These are phyloP conservation scores for Mythimna vitellina DNA, from an alignment of 2,888 invertebrate genomes.

Conservation along the genomic window DNA sequence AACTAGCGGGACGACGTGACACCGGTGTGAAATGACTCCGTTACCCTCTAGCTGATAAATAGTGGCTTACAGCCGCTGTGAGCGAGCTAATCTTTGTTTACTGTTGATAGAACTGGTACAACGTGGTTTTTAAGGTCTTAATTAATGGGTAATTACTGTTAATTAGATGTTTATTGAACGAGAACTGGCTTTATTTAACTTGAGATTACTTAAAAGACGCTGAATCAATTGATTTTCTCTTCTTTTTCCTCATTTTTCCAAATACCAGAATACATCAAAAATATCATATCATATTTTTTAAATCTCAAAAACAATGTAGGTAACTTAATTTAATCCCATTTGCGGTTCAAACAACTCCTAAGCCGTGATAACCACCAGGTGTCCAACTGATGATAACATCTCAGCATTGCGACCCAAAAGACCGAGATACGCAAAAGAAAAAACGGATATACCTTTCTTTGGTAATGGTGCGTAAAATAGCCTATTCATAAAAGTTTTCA, in stretches of 20 bases:
- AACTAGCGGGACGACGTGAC: slow-evolving; percentile 64
- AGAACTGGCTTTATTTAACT: background rate
- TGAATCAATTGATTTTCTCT: background rate
- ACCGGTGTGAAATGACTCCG: slow-evolving; percentile 66
- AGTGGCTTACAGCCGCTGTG: slow-evolving; percentile 42
- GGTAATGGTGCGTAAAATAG: slow-evolving; percentile 58
- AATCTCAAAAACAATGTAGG: slow-evolving; percentile 2
- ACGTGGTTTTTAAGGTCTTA: slow-evolving; percentile 23
- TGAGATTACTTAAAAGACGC: background rate
- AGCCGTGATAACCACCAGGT: slow-evolving; percentile 36
- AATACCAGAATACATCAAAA: background rate
- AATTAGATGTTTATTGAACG: slow-evolving; percentile 7
- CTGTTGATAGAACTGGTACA: slow-evolving; percentile 47
- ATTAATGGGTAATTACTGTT: slow-evolving; percentile 5
- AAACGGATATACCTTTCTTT: slow-evolving; percentile 39
- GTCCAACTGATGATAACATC: slow-evolving; percentile 50
- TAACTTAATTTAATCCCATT: slow-evolving; percentile 3
- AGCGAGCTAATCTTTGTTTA: slow-evolving; percentile 55
- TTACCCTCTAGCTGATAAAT: slow-evolving; percentile 52
- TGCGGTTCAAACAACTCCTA: slow-evolving; percentile 15
- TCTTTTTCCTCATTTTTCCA: too few species aligned
- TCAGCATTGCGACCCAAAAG: slow-evolving; percentile 37
- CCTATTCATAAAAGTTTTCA: slow-evolving; percentile 57
- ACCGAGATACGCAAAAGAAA: slow-evolving; percentile 42
- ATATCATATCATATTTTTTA: background rate